Evolutionary conservation across 1,140 invertebrate genomes (phyloP), one percentile per base, ranked within the genome.

Genomic region (Colletes gigas): DNA sequence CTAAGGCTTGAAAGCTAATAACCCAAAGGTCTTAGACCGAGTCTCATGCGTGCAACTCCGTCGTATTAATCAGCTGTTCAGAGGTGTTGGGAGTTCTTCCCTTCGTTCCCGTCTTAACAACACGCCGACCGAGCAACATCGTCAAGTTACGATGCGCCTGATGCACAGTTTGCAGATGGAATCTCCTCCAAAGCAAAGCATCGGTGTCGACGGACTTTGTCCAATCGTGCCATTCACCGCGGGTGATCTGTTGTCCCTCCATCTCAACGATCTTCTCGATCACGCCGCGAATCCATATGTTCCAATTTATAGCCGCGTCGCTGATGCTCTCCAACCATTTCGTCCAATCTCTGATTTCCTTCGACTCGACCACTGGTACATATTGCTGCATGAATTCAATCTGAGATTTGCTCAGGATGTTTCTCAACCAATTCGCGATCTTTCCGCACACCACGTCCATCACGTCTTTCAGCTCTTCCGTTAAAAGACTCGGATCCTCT

Each of bases 371-470:
- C 52, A 88, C 68, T 0, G 87, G 81, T 12, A 89, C 84, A 41
- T 82, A 78, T 17, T 86, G 62, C 12, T 78, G 47, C 39, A 91
- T 55, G 50, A 89, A 85, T 0, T 69, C 19, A 1, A 89, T 57
- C 17, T 89, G 77, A 1, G 83, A 87, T 4, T 87, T 83, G 1
- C 78, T 83, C 0, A 92, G 44, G 19, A 89, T 55, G 15, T 71
- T 70, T 63, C 75, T 85, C 1, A 92, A n/a, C 90, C 91, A 92
- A n/a, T 62, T 59, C 4, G 89, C 89, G 1, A 92, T 82, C 82
- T 91, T 91, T 21, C 89, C 90, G 21, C 89, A 81, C 12, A 91
- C 74, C 0, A 90, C 86, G 62, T 88, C 76, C n/a, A 92, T 75
- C 0, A 88, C 44, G n/a, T 88, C 85, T 52, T 81, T 84, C 12